Evolutionary conservation across 2,113 vertebrate genomes (phyloP), one percentile per base, ranked within the genome.

Genomic region (Corvus cornix): DNA sequence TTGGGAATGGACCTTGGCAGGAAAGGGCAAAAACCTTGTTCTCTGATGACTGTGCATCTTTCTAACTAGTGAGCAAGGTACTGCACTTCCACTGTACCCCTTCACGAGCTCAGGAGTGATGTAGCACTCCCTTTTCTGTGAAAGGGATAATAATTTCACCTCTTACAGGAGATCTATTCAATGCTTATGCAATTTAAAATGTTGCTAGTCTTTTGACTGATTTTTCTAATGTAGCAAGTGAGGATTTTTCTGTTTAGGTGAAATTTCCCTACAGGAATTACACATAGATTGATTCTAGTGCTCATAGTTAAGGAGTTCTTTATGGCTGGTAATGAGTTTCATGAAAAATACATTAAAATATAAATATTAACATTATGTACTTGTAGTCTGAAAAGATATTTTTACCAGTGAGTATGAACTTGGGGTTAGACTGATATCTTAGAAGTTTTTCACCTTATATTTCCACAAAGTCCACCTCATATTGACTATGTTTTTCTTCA

Each of bases 321-420:
- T 76, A 49, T 1, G 4, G 1, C 1, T 78, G 15, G 5, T 59
- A 46, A 80, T 46, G 5, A 39, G 68, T 56, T 30, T 44, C 0
- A 5, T 27, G 13, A 49, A 76, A 82, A 91, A 60, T 41, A 8
- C 2, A 46, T 53, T 83, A 44, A 77, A 91, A 81, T 68, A 60
- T 56, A 79, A 67, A 76, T 70, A 84, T 43, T 77, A 63, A 16
- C 8, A 20, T 64, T 64, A 26, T 28, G 2, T 17, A 49, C 7
- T 14, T 89, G 17, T 43, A 27, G 13, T 21, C 19, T 84, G 46
- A 58, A 69, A 85, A 20, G 5, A 59, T 41, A 44, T 30, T 64
- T 87, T 78, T 85, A 13, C 39, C 7, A 46, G 3, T 55, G 27
- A 73, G 10, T 81, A 49, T 46, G 46, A 90, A 68, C 6, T 56